phyloP scores from a whole-genome alignment of 1,140 invertebrate genomes.

The Pristionchus pacificus region DNA sequence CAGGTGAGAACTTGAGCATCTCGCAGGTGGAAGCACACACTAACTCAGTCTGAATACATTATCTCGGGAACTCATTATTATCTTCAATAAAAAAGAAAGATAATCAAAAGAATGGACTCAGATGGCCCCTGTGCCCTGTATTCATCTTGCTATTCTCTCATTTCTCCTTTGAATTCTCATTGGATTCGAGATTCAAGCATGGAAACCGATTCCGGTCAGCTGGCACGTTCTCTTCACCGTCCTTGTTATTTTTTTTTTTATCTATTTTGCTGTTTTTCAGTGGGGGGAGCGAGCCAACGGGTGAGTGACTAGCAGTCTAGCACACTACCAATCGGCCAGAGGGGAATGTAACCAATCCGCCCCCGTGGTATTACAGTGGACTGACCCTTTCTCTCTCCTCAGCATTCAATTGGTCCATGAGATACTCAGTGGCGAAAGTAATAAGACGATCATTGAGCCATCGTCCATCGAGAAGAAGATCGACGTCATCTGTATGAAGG shows the following conservation, averaged over 20 bases:
- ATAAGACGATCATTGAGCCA: slow-evolving; percentile 26
- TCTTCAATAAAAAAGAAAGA: too few relatives aligned
- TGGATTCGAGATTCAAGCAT: too few relatives aligned
- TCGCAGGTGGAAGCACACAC: slow-evolving; percentile 5
- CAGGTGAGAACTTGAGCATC: slow-evolving; percentile 6
- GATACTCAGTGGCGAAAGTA: slow-evolving; percentile 7
- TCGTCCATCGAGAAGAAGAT: not conserved
- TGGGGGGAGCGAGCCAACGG: not conserved
- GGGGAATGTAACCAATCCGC: too few relatives aligned
- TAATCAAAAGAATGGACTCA: not conserved
- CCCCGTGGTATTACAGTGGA: too few relatives aligned
- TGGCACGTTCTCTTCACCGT: not conserved
- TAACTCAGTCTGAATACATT: slow-evolving; percentile 4
- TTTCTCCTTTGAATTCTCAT: not conserved
- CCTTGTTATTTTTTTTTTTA: not conserved
- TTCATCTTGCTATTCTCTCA: not conserved
- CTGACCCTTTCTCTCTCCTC: not conserved
- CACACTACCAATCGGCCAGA: too few relatives aligned
- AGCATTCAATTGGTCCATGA: not conserved
- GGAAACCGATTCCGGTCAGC: too few relatives aligned
- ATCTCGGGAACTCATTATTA: too few relatives aligned
- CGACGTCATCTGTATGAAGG: slow-evolving; percentile 1
- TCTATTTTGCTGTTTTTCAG: not conserved
- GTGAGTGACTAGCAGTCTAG: too few relatives aligned
- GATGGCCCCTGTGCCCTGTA: not conserved